Conservation (phyloP, 2,113 vertebrate genomes). For the Motacilla tschutschensis region DNA sequence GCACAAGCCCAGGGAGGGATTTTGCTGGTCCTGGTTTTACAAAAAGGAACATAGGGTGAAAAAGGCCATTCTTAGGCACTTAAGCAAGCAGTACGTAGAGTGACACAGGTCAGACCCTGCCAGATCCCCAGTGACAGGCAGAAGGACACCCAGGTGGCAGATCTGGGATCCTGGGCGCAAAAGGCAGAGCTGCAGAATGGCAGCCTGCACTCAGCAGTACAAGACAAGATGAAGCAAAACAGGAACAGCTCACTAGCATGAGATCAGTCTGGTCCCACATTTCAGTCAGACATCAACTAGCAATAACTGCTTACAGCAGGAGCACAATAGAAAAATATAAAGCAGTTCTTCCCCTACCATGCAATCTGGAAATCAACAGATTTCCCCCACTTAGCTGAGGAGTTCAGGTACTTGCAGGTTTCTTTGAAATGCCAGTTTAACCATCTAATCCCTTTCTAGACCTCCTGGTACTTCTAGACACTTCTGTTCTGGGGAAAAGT, state of each 20-base stretch:
- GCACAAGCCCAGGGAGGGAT: not conserved
- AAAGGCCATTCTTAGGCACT: not conserved
- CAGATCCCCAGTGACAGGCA: not conserved
- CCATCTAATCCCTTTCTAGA: not conserved
- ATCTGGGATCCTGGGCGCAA: accelerated
- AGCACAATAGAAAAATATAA: not conserved
- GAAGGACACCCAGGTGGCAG: not conserved
- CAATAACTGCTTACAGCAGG: not conserved
- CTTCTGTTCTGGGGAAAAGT: not conserved
- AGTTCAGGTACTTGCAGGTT: not conserved
- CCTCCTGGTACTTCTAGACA: not conserved
- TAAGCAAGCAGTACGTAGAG: not conserved
- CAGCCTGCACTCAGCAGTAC: not conserved
- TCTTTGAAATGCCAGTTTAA: not conserved
- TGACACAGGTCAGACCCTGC: not conserved
- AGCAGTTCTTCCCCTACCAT: not conserved
- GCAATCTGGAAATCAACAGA: not conserved
- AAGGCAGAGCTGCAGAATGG: not conserved
- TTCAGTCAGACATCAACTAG: not conserved
- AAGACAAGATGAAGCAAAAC: not conserved
- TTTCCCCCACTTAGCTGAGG: not conserved
- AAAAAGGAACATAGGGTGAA: accelerated
- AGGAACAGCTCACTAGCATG: not conserved
- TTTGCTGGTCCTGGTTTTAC: not conserved
- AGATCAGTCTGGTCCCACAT: not conserved